A percentile compares a stretch with the other conserved stretches of the same genome.
Conservation (phyloP, 2,888 invertebrate genomes). For the Chymomyza fuscimana region DNA sequence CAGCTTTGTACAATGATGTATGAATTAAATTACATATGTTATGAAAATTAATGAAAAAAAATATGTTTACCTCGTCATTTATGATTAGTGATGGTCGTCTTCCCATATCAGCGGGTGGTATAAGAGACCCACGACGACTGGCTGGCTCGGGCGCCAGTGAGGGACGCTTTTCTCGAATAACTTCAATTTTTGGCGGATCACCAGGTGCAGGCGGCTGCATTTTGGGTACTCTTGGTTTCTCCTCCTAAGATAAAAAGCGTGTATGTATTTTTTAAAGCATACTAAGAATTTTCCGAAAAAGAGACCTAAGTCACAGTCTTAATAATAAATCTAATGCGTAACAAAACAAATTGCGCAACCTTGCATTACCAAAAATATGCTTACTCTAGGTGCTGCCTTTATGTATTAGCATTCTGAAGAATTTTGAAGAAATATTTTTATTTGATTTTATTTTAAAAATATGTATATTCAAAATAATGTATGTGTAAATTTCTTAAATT, state of each 20-base stretch:
- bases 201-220: constrained; percentile 84
- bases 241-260: constrained; percentile 60
- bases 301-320: neutral
- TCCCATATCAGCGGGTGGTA: constrained; percentile 90
- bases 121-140: constrained; percentile 90
- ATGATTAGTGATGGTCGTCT: constrained; percentile 94
- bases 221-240: constrained; percentile 83
- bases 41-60: neutral
- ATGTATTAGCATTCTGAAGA: neutral
- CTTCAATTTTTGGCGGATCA: constrained; percentile 90
- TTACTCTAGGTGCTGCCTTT: neutral
- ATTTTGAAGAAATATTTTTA: neutral
- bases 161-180: constrained; percentile 91
- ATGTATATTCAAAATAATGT: neutral
- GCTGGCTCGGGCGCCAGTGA: constrained; percentile 86
- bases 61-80: constrained; percentile 91
- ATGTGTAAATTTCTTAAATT: neutral
- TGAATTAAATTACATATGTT: neutral
- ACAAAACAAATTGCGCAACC: neutral
- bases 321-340: neutral
- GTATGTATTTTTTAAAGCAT: neutral
- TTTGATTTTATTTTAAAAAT: neutral
- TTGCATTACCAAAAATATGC: neutral
- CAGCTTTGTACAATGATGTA: neutral
- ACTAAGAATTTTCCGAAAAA: neutral